Percentiles rank a stretch among this genome's conserved stretches.
These are phyloP conservation scores for Pseudopipra pipra DNA, from an alignment of 2,113 vertebrate genomes.

Conservation along the genomic window DNA sequence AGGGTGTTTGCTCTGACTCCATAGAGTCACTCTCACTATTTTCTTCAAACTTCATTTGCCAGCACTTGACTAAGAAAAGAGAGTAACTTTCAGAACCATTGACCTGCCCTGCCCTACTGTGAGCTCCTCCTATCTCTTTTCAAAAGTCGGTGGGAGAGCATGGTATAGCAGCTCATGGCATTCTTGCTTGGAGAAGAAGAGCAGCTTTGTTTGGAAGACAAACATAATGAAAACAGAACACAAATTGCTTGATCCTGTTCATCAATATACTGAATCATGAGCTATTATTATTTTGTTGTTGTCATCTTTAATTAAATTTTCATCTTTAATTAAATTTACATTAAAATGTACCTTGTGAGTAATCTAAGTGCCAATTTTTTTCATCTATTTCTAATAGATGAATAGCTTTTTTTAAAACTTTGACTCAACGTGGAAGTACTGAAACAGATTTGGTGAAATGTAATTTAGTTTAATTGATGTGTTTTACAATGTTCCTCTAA, in stretches of 20 bases:
- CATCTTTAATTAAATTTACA: slow-evolving; percentile 18
- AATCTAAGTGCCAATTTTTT: not conserved
- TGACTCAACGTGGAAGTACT: not conserved
- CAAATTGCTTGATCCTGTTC: not conserved
- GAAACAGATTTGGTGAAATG: not conserved
- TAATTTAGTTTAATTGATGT: not conserved
- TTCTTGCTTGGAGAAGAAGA: not conserved
- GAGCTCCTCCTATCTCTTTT: not conserved
- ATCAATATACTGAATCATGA: not conserved
- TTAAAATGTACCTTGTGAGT: not conserved
- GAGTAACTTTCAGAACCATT: not conserved
- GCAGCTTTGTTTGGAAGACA: not conserved
- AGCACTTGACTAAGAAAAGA: not conserved
- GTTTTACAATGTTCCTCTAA: not conserved
- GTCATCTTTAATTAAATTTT: slow-evolving; percentile 14
- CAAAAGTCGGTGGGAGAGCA: not conserved
- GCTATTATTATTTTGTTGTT: not conserved
- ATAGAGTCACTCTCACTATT: not conserved
- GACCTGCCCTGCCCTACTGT: not conserved
- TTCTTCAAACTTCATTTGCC: not conserved
- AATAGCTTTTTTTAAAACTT: not conserved
- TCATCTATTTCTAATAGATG: not conserved
- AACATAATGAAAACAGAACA: not conserved
- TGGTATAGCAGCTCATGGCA: not conserved
- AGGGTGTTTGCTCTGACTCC: not conserved